These are phyloP conservation scores for Pampusana beccarii DNA, from an alignment of 2,113 vertebrate genomes.

Conservation along the genomic window DNA sequence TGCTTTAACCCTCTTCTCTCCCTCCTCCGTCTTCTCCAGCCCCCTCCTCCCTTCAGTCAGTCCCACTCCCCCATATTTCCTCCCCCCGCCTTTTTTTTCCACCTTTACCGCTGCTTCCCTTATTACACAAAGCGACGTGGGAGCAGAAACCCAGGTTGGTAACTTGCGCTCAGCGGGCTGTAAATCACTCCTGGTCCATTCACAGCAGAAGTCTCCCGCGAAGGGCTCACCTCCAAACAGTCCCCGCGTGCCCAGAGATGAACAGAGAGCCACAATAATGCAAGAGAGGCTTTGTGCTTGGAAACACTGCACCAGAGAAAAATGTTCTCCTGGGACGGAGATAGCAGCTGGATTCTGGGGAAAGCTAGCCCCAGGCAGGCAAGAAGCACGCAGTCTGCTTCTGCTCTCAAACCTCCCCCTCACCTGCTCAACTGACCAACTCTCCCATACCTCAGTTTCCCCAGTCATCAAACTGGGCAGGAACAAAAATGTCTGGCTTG, in stretches of 20 bases:
- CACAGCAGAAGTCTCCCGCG: neutral
- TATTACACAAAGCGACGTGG: neutral
- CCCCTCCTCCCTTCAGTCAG: neutral
- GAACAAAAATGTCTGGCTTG: neutral
- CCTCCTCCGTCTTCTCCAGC: neutral
- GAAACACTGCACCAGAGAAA: neutral
- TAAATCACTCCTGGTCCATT: neutral
- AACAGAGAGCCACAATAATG: neutral
- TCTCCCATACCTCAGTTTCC: neutral
- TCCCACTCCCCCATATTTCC: neutral
- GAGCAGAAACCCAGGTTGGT: neutral
- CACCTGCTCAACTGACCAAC: neutral
- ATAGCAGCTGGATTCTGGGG: neutral
- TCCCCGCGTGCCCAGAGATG: accelerated
- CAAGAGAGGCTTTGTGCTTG: neutral
- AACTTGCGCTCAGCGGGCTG: neutral
- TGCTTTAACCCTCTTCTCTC: neutral
- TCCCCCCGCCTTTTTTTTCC: neutral
- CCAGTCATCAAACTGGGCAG: neutral
- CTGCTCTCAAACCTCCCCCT: neutral
- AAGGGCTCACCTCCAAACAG: neutral
- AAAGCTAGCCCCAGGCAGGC: neutral
- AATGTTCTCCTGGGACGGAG: neutral
- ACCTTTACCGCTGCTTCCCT: neutral
- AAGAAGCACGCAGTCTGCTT: neutral